A percentile compares a stretch with the other conserved stretches of the same genome.
Evolutionary conservation across 2,113 vertebrate genomes (phyloP).

Genomic region (Podiceps cristatus): DNA sequence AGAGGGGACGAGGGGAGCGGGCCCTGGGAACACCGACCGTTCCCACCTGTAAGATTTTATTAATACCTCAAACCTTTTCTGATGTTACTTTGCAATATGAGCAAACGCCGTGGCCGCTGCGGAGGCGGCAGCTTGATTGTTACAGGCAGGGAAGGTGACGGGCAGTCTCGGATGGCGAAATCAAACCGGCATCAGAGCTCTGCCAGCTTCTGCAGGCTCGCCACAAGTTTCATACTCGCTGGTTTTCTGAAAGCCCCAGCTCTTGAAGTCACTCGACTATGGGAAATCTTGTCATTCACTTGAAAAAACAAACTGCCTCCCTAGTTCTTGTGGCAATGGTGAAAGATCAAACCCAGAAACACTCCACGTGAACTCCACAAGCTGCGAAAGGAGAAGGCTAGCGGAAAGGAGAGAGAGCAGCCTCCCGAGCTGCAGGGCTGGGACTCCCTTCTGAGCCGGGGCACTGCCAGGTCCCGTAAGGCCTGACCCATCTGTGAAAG

Average conservation of each 20-base stretch:
- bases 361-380: accelerated
- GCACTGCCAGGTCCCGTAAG: no score
- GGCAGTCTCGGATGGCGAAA: not conserved
- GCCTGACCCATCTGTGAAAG: not conserved
- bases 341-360: not conserved
- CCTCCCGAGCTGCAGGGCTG: not conserved
- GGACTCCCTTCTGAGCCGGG: not conserved
- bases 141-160: not conserved
- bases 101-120: not conserved
- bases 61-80: not conserved
- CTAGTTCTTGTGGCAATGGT: not conserved
- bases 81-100: not conserved
- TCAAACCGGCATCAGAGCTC: not conserved
- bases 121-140: not conserved
- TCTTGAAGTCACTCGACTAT: not conserved
- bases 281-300: not conserved
- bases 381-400: not conserved
- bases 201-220: not conserved
- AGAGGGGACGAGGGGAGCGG: not conserved
- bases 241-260: not conserved
- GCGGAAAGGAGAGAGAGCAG: accelerated
- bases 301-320: not conserved
- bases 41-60: not conserved
- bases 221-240: not conserved
- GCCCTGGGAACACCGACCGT: not conserved